Evolutionary conservation across 2,113 vertebrate species (phyloP), one percentile per base, ranked within the genome.

Genomic region (Telmatochromis sp.): DNA sequence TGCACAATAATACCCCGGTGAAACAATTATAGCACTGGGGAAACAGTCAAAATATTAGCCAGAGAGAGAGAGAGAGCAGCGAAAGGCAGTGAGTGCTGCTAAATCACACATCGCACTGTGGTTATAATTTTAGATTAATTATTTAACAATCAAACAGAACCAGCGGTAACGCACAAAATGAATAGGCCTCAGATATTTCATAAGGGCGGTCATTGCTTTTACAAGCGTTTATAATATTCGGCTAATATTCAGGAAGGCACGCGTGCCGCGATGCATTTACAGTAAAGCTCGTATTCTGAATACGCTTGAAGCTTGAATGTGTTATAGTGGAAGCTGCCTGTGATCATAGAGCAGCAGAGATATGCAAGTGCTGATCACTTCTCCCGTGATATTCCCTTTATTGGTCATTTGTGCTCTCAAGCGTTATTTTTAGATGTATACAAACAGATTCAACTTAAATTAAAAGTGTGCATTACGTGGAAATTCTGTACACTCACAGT

Each of bases 101-200:
- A 87, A 87, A 92, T 89, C 89, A 89, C 85, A 86, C 84, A 71
- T 85, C 81, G 80, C 86, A 80, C 90, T 37, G 85, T 55, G 80
- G 63, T 55, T 90, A 60, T 89, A 91, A 92, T 87, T 87, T 91
- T 28, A 83, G 85, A 93, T 93, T 86, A 86, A 92, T 91, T 94
- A 93, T 92, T 92, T 73, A 88, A 63, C 23, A 2, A 47, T 10
- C 80, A 80, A 88, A 83, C 42, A 57, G 31, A 83, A 85, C 8
- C n/a, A 8, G 21, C 9, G 40, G 23, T 79, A 73, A 7, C 17
- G 33, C 83, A 79, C 42, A 84, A 37, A 65, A 88, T 35, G 28
- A 90, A 86, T 14, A 83, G 86, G 86, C 45, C 13, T 4, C 23
- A 33, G 31, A 84, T 17, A 31, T 84, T 84, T 86, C 80, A 78